Base-by-base conservation (phyloP, 2,888 invertebrate species). In the Tetheella fluctuosa region DNA sequence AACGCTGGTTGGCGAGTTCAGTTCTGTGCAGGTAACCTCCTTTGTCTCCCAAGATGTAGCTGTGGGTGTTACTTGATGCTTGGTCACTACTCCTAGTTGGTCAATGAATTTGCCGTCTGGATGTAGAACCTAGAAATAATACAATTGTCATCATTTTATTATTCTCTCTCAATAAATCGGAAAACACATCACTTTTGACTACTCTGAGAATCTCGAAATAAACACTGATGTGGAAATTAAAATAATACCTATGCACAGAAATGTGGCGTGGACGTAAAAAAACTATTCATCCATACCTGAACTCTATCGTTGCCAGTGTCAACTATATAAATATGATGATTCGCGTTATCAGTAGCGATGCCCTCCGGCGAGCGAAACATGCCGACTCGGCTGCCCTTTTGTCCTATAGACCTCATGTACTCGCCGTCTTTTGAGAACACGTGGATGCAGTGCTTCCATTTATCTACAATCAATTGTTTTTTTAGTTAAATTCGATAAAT, bases 241-340 rank as follows among this genome's bases (percentile, higher is more conserved):
- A 25, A 6, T 4, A 4, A 2, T 25, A 6, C 3, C 2, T 25
- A 25, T 25, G 25, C 25, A 2, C 25, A 25, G 25, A 34, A 34
- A 13, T 3, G 34, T 30, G 10, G 2, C 8, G 10, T 30, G 30
- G 30, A 30, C 10, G 13, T 34, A 13, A 34, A 13, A 34, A 34
- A 13, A 34, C 34, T 34, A 34, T 34, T 13, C 2, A 13, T 12
- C 2, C 12, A 68, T 74, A 92, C 93, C 83, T 95, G 93, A 6
- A 95, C 91, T 60, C 97, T 91, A 77, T 97, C 96, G 76, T 97
- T 97, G 63, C 96, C 97, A 62, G 96, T 96, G 77, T 97, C 97
- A 56, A 95, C 96, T 0, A 97, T 94, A 69, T 96, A 95, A 17
- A 97, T 91, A 59, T 92, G 93, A 62, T 94, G 91, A 39, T 94